A percentile compares a stretch with the other conserved stretches of the same genome.
phyloP scores from a whole-genome alignment of 1,140 invertebrate species.

The Bombus ignitus region DNA sequence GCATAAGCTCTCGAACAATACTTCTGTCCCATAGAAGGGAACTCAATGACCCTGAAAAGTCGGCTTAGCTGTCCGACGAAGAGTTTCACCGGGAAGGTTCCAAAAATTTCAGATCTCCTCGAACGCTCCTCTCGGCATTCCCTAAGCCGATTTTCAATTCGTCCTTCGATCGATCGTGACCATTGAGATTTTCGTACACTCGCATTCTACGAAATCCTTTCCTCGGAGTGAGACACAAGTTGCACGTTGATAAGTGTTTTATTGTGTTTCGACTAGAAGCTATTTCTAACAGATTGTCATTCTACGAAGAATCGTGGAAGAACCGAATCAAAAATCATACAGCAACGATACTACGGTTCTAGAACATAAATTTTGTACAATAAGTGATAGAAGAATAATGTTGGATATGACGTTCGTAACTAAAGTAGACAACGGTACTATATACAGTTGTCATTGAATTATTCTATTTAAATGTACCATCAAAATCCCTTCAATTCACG shows the following conservation, averaged over 20 bases:
- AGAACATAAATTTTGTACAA: too few relatives aligned
- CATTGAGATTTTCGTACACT: not conserved
- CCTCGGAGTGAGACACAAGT: not conserved
- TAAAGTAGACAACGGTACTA: too few relatives aligned
- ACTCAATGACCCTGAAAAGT: conserved; percentile 55
- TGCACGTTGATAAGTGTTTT: not conserved
- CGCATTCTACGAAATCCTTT: not conserved
- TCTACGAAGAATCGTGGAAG: not conserved
- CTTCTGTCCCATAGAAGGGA: conserved; percentile 38
- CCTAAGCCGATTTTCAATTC: conserved; percentile 50
- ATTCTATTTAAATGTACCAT: too few relatives aligned
- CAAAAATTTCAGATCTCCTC: conserved; percentile 7
- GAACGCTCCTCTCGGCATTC: not conserved
- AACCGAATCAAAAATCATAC: not conserved
- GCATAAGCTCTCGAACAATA: conserved; percentile 50
- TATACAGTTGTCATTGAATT: too few relatives aligned
- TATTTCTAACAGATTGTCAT: not conserved
- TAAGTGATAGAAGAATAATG: too few relatives aligned
- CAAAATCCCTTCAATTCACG: not conserved
- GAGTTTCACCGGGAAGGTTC: not conserved
- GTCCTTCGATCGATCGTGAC: not conserved
- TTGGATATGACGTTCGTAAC: too few relatives aligned
- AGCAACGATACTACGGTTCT: not conserved
- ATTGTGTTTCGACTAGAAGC: not conserved
- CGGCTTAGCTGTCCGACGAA: conserved; percentile 9